phyloP scores from a whole-genome alignment of 2,113 vertebrate species.

The Azemiops feae region DNA sequence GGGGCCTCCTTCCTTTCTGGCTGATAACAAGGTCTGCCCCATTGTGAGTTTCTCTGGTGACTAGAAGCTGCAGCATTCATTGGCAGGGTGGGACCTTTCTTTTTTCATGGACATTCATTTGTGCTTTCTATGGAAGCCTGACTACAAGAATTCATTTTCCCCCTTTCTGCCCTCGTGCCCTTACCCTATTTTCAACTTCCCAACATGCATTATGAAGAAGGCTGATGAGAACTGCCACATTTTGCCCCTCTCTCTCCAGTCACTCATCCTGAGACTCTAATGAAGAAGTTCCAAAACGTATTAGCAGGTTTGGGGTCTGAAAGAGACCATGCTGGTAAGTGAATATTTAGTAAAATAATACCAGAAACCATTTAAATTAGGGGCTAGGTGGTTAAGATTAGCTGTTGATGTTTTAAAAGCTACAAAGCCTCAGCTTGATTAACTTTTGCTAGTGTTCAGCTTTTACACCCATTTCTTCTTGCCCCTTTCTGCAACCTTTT shows the following conservation, averaged over 20 bases:
- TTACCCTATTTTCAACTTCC: neutral
- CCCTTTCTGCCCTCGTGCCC: neutral
- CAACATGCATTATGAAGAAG: neutral
- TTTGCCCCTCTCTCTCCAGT: neutral
- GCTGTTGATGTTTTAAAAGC: neutral
- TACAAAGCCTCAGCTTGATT: neutral
- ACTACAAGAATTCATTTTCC: neutral
- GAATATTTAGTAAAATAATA: neutral
- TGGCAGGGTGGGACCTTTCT: neutral
- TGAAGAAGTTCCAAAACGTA: neutral
- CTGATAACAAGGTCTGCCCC: neutral
- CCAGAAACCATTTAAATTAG: neutral
- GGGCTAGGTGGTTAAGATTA: neutral
- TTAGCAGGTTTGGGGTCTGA: neutral
- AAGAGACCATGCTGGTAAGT: neutral
- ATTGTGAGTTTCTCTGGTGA: neutral
- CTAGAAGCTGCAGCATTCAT: neutral
- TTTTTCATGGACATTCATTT: neutral
- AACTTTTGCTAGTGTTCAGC: neutral
- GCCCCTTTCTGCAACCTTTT: neutral
- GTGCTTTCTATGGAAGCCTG: neutral
- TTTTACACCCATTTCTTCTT: neutral
- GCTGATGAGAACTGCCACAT: neutral
- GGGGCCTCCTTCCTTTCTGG: constrained; percentile 1
- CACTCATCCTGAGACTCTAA: neutral